These are phyloP conservation scores for Chamaetylas fuelleborni DNA, from an alignment of 2,113 vertebrate species.

Conservation along the genomic window DNA sequence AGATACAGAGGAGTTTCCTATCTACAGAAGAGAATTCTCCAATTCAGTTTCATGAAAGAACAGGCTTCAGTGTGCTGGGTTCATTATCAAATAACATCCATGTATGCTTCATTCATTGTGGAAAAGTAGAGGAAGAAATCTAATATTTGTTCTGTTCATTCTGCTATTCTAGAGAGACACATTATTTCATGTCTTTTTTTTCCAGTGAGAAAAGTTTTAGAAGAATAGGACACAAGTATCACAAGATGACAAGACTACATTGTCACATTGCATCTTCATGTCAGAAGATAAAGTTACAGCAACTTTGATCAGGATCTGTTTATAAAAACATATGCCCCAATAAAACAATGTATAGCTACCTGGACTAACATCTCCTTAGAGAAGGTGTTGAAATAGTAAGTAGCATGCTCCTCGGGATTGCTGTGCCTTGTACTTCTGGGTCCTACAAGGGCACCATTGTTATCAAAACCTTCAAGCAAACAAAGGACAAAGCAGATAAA, in stretches of 20 bases:
- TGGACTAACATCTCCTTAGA: slow-evolving; percentile 97
- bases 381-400: slow-evolving; percentile 94
- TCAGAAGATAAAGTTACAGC: background rate
- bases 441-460: slow-evolving; percentile 91
- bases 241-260: background rate
- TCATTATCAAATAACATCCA: background rate
- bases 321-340: background rate
- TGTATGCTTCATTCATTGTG: background rate
- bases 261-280: background rate
- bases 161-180: background rate
- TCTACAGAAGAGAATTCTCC: background rate
- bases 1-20: background rate
- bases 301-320: background rate
- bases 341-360: slow-evolving; percentile 70
- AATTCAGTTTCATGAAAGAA: background rate
- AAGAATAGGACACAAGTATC: background rate
- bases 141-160: background rate
- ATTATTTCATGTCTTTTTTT: background rate
- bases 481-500: slow-evolving; percentile 56
- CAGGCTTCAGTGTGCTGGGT: background rate
- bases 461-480: slow-evolving; percentile 89
- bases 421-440: slow-evolving; percentile 94
- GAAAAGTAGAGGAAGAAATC: background rate
- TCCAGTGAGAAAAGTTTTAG: background rate
- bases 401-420: slow-evolving; percentile 93